These are phyloP conservation scores for Drosophila peninsularis DNA, from an alignment of 2,888 invertebrate genomes.

Conservation along the genomic window DNA sequence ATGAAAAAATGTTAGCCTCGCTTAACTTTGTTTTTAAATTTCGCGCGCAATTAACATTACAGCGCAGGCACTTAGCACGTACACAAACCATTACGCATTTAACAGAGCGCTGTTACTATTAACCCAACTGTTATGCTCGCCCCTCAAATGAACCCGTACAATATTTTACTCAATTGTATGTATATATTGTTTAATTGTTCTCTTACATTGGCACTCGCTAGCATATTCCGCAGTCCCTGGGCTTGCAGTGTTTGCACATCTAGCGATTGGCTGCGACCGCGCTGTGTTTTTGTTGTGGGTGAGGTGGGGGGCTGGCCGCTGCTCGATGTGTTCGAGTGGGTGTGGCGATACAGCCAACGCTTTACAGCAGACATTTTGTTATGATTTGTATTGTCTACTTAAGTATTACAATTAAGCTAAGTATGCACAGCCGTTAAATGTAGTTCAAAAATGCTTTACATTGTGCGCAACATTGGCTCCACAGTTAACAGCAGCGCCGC, in stretches of 20 bases:
- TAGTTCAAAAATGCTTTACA: constrained; percentile 39
- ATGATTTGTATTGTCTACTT: constrained; percentile 8
- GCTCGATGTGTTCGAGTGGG: constrained; percentile 68
- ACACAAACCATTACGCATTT: constrained; percentile 34
- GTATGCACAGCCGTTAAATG: constrained; percentile 46
- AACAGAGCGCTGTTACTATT: constrained; percentile 35
- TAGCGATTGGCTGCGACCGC: constrained; percentile 84
- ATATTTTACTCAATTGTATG: no score
- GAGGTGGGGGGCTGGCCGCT: constrained; percentile 68
- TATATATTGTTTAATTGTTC: background rate
- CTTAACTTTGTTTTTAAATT: constrained; percentile 6
- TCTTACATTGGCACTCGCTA: constrained; percentile 81
- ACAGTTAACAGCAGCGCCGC: constrained; percentile 29
- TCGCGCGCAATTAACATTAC: constrained; percentile 24
- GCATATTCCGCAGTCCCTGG: constrained; percentile 81
- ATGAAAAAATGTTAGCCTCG: background rate
- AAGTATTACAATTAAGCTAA: constrained; percentile 29
- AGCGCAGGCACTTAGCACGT: constrained; percentile 22
- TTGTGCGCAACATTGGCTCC: constrained; percentile 22
- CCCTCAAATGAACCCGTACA: background rate
- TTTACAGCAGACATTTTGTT: constrained; percentile 83
- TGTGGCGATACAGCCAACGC: constrained; percentile 83
- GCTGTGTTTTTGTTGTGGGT: constrained; percentile 72
- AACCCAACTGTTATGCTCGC: background rate
- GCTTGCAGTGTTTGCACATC: constrained; percentile 84